Evolutionary conservation across 2,888 invertebrate species (phyloP).

Genomic region (Phengaris arion): DNA sequence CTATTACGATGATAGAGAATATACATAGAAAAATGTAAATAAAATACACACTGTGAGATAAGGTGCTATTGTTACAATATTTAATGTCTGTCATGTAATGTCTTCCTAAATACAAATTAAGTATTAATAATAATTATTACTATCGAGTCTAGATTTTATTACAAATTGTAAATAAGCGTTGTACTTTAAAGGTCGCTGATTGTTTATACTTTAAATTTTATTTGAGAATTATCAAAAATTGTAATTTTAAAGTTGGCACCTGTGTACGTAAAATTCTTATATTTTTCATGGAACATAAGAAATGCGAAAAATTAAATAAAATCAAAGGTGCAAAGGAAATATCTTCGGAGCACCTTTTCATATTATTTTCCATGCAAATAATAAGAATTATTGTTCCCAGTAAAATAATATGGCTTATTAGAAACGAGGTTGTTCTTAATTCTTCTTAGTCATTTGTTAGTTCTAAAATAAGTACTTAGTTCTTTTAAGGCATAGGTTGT

Average conservation of each 20-base stretch:
- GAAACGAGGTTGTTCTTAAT: conserved; percentile 11
- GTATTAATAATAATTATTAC: conserved; percentile 9
- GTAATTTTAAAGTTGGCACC: conserved; percentile 18
- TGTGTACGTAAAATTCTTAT: background rate
- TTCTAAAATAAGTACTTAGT: conserved; percentile 59
- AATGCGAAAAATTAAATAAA: background rate
- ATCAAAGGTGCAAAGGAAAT: background rate
- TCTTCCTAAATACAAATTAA: conserved; percentile 31
- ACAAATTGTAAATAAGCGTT: conserved; percentile 16
- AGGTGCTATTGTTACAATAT: conserved; percentile 58
- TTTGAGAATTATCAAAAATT: background rate
- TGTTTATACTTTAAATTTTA: conserved; percentile 9
- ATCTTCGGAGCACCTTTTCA: background rate
- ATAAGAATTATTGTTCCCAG: conserved; percentile 10
- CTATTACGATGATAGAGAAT: conserved; percentile 4
- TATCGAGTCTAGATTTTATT: conserved; percentile 1
- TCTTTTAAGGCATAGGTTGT: conserved; percentile 54
- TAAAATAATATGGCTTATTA: conserved; percentile 13
- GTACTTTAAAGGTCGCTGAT: background rate
- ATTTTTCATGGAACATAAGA: background rate
- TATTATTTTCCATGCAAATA: conserved; percentile 1
- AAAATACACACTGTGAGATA: conserved; percentile 36
- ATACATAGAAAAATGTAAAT: conserved; percentile 16
- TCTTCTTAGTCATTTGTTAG: conserved; percentile 62
- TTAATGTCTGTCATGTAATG: conserved; percentile 34